These are phyloP conservation scores for Sesia bembeciformis DNA, from an alignment of 2,888 invertebrate genomes.

Conservation along the genomic window DNA sequence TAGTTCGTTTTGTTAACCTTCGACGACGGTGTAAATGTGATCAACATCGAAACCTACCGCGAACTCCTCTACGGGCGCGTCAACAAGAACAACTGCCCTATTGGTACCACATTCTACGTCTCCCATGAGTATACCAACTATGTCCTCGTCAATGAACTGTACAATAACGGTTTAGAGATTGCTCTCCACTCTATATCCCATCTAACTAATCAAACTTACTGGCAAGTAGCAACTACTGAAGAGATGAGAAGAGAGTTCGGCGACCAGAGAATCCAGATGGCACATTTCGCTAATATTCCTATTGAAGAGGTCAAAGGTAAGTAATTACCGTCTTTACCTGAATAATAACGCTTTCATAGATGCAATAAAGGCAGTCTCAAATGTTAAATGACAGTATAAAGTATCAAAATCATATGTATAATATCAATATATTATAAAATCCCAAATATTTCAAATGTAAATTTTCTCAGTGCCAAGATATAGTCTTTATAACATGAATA, in stretches of 20 bases:
- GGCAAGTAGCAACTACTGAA: conserved; percentile 70
- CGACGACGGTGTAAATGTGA: conserved; percentile 76
- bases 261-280: conserved; percentile 69
- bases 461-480: no score
- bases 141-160: conserved; percentile 73
- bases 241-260: conserved; percentile 72
- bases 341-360: no score
- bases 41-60: conserved; percentile 72
- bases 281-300: conserved; percentile 72
- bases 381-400: no score
- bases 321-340: conserved; percentile 1
- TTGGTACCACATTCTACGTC: conserved; percentile 79
- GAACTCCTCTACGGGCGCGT: conserved; percentile 57
- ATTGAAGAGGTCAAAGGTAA: conserved; percentile 40
- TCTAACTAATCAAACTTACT: conserved; percentile 67
- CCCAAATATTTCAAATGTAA: no score
- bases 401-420: no score
- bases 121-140: conserved; percentile 85
- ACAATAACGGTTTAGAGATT: conserved; percentile 76
- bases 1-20: conserved; percentile 80
- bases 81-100: conserved; percentile 79
- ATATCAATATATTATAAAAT: no score
- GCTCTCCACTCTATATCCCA: conserved; percentile 81
- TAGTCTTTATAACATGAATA: no score
- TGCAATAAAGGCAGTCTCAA: no score